A percentile compares a stretch with the other conserved stretches of the same genome.
phyloP scores from a whole-genome alignment of 2,797 vertebrate species.

The Pterois miles region DNA sequence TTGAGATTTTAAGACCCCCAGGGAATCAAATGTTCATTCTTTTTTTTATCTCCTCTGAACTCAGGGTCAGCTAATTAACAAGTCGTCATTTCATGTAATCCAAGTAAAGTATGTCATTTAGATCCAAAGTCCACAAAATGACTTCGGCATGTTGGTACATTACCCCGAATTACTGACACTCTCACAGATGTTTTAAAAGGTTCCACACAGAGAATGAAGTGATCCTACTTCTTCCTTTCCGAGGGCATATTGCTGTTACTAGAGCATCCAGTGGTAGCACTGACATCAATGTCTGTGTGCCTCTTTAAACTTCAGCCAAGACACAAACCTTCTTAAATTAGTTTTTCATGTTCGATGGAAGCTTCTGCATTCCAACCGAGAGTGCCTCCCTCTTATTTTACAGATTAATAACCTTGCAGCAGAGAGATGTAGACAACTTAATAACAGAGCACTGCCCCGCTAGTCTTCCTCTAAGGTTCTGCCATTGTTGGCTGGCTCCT shows the following conservation, averaged over 20 bases:
- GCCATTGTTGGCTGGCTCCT: constrained; percentile 32
- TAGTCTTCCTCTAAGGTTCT: constrained; percentile 14
- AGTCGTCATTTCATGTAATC: neutral
- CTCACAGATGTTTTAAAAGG: constrained; percentile 12
- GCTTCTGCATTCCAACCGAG: constrained; percentile 43
- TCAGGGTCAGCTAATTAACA: neutral
- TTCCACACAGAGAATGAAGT: constrained; percentile 10
- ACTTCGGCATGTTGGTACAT: neutral
- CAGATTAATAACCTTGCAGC: constrained; percentile 53
- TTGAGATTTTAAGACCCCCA: neutral
- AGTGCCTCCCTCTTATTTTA: constrained; percentile 40
- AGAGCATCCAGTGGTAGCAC: neutral
- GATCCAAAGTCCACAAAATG: neutral
- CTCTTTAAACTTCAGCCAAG: constrained; percentile 45
- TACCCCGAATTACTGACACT: neutral
- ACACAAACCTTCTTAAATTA: constrained; percentile 47
- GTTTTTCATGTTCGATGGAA: constrained; percentile 41
- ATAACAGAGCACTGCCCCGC: constrained; percentile 57
- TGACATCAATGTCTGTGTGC: constrained; percentile 2
- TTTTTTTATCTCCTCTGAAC: neutral
- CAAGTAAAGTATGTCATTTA: neutral
- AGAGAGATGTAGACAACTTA: constrained; percentile 57
- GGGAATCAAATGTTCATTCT: neutral
- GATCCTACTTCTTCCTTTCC: neutral
- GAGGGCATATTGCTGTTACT: neutral